Conservation (phyloP, 1,140 invertebrate genomes). For the Drosophila truncata region DNA sequence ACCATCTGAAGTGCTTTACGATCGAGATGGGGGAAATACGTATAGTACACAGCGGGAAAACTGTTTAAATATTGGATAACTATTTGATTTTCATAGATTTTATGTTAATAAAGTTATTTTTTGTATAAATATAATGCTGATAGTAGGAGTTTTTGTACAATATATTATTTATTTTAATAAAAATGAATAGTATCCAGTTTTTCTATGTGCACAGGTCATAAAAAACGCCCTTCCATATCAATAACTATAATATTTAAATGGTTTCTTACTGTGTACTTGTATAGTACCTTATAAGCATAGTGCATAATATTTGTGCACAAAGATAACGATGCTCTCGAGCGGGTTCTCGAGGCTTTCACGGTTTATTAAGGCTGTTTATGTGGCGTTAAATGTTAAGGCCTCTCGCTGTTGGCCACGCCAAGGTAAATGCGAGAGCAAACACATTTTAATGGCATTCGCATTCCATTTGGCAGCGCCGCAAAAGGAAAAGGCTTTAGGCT, state of each 20-base stretch:
- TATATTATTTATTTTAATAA: not conserved
- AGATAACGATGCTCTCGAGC: slow-evolving; percentile 42
- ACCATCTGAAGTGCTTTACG: slow-evolving; percentile 47
- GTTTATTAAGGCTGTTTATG: slow-evolving; percentile 79
- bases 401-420: slow-evolving; percentile 35
- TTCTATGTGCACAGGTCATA: not conserved
- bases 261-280: slow-evolving; percentile 1
- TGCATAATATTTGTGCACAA: slow-evolving; percentile 20
- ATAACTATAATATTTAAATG: not conserved
- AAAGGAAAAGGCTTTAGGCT: slow-evolving; percentile 37
- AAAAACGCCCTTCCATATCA: not conserved
- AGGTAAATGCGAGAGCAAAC: slow-evolving; percentile 81
- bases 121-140: not conserved
- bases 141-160: not conserved
- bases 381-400: slow-evolving; percentile 75
- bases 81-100: not conserved
- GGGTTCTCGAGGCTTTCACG: slow-evolving; percentile 48
- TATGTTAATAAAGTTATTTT: not conserved
- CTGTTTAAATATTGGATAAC: not conserved
- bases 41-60: slow-evolving; percentile 1
- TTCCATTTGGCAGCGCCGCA: slow-evolving; percentile 55
- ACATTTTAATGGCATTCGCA: slow-evolving; percentile 82
- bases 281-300: slow-evolving; percentile 10
- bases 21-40: slow-evolving; percentile 23
- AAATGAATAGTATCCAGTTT: not conserved